A percentile compares a stretch with the other conserved stretches of the same genome.
phyloP scores from a whole-genome alignment of 2,888 invertebrate genomes.

The Temnothorax ravouxi region DNA sequence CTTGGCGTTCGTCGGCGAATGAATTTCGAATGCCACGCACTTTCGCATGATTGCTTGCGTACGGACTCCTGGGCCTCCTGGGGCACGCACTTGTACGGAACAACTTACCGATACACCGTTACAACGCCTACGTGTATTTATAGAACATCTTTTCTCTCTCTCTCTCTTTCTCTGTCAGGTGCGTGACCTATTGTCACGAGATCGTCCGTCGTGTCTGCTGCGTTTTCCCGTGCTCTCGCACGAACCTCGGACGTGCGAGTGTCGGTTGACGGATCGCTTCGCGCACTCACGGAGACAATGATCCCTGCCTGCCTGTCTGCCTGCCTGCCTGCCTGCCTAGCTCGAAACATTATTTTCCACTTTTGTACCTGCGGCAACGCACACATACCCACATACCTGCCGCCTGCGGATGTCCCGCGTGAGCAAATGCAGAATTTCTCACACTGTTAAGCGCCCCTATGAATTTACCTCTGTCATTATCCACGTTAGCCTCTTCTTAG shows the following conservation, averaged over 20 bases:
- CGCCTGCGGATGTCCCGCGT: conserved; percentile 51
- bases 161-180: neutral
- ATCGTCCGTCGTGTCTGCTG: neutral
- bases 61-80: neutral
- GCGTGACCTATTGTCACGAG: neutral
- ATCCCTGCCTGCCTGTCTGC: conserved; percentile 42
- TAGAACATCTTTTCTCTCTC: neutral
- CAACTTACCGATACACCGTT: neutral
- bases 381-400: conserved; percentile 31
- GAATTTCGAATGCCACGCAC: conserved; percentile 39
- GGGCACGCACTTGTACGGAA: conserved; percentile 11
- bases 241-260: neutral
- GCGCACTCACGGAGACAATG: conserved; percentile 53
- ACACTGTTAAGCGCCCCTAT: conserved; percentile 44
- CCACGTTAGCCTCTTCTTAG: neutral
- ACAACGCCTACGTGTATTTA: neutral
- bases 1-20: neutral
- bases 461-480: conserved; percentile 21
- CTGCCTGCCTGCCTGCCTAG: neutral
- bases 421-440: conserved; percentile 67
- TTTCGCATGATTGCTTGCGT: conserved; percentile 33
- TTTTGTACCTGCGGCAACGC: conserved; percentile 30
- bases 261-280: conserved; percentile 36
- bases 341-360: conserved; percentile 56
- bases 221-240: conserved; percentile 10